Evolutionary conservation across 2,888 invertebrate genomes (phyloP), one percentile per base, ranked within the genome.

Genomic region (Nomada fucata): DNA sequence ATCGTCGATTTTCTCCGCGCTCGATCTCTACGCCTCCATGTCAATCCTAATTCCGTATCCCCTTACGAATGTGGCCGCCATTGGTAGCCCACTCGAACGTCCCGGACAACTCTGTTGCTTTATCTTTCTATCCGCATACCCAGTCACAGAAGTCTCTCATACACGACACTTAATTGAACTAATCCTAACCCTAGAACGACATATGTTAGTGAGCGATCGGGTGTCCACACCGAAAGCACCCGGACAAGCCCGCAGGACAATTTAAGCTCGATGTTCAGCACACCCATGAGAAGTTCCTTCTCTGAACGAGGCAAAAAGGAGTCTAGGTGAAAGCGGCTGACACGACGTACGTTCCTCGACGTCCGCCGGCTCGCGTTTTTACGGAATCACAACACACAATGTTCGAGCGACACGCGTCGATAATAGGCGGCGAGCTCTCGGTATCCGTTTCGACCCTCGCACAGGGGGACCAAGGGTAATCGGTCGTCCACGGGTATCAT

Each of bases 231-330:
- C 26, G 44, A 36, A 26, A 71, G 50, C 71, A 69, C 26, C 55
- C n/a, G 64, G 67, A 61, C 69, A n/a, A 63, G 23, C 73, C 72
- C 70, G 15, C 36, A 26, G 65, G 79, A 80, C 70, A 77, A 53
- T 73, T 75, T 82, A 83, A 83, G 82, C 83, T 82, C 83, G 82
- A 82, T 75, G 75, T 69, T 64, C 63, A 36, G 44, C 72, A 69
- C 59, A 73, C 79, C 67, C 29, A 74, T 57, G 2, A 52, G 67
- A 11, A 72, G 78, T 78, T 55, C 64, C 50, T 67, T 67, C 79
- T 64, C 74, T 64, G 26, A 52, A 55, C 47, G 67, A 20, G 55
- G 57, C 29, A n/a, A 53, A 70, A 53, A 50, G 65, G 53, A 26
- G 68, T 63, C 74, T 36, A 53, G 55, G 77, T 63, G 76, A 26